Percentiles rank a stretch among this genome's conserved stretches.
Evolutionary conservation across 1,140 invertebrate genomes (phyloP).

Genomic region (Drosophila orena): DNA sequence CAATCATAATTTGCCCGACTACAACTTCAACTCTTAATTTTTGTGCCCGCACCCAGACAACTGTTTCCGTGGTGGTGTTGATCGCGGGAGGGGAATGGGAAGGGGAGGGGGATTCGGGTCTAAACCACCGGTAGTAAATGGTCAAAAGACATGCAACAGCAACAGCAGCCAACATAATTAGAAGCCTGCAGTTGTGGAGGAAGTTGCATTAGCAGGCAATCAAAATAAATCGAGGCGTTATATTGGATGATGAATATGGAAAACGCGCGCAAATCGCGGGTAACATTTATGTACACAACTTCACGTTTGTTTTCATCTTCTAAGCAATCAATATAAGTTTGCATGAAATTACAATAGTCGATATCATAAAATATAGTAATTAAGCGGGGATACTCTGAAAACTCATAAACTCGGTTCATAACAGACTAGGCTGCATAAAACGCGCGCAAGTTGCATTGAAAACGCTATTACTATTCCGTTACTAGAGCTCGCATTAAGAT

Average conservation of each 20-base stretch:
- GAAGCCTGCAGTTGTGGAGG: conserved; percentile 62
- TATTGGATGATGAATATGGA: background rate
- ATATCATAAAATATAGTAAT: background rate
- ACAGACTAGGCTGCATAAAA: conserved; percentile 1
- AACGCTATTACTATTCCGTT: conserved; percentile 5
- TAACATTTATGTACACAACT: too few species aligned
- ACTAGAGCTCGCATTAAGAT: background rate
- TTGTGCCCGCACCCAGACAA: conserved; percentile 54
- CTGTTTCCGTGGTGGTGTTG: conserved; percentile 2
- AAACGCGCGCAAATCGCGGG: conserved; percentile 18
- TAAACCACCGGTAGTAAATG: conserved; percentile 46
- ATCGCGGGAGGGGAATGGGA: background rate
- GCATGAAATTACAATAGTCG: background rate
- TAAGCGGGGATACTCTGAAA: too few species aligned
- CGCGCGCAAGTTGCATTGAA: conserved; percentile 14
- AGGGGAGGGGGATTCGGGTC: background rate
- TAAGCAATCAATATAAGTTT: too few species aligned
- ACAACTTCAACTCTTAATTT: background rate
- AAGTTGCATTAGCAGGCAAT: conserved; percentile 70
- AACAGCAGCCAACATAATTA: conserved; percentile 61
- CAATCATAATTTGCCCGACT: conserved; percentile 60
- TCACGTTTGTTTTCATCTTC: too few species aligned
- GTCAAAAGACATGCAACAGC: conserved; percentile 62
- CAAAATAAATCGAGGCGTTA: conserved; percentile 51
- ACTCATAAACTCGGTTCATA: background rate